phyloP scores from a whole-genome alignment of 2,797 vertebrate genomes.

The Siniperca obscura region DNA sequence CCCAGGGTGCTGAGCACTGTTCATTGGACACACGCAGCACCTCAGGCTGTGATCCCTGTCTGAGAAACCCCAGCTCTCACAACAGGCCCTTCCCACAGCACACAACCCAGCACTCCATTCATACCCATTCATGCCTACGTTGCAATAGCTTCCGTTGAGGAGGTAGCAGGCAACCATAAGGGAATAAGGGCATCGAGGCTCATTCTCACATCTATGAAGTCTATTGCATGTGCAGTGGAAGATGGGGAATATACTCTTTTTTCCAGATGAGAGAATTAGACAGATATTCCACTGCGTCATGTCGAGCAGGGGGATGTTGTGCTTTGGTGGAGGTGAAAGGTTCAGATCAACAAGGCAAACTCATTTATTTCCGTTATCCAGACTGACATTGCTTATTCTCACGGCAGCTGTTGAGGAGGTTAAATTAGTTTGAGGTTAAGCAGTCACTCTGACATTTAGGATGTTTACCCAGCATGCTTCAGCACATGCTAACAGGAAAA shows the following conservation, averaged over 20 bases:
- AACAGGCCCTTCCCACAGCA: constrained; percentile 65
- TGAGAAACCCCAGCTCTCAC: constrained; percentile 69
- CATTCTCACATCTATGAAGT: constrained; percentile 53
- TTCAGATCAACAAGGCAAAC: constrained; percentile 60
- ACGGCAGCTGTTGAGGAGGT: constrained; percentile 38
- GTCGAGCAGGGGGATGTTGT: background rate
- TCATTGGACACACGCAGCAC: constrained; percentile 76
- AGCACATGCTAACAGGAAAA: constrained; percentile 45
- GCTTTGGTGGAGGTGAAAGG: constrained; percentile 44
- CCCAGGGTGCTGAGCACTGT: constrained; percentile 71
- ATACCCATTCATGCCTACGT: constrained; percentile 54
- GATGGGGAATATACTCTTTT: constrained; percentile 40
- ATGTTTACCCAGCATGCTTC: constrained; percentile 60
- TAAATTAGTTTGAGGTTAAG: constrained; percentile 47
- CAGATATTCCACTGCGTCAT: constrained; percentile 57
- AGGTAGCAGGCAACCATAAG: constrained; percentile 48
- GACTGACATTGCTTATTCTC: constrained; percentile 8
- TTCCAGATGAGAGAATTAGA: constrained; percentile 57
- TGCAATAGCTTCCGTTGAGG: constrained; percentile 57
- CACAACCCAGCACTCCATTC: constrained; percentile 57
- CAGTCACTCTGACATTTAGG: constrained; percentile 41
- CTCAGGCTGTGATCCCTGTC: constrained; percentile 77
- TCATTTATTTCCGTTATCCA: constrained; percentile 49
- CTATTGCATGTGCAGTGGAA: constrained; percentile 47
- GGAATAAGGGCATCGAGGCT: constrained; percentile 50